A percentile compares a stretch with the other conserved stretches of the same genome.
These are phyloP conservation scores for Saguinus midas DNA, from an alignment of 2,113 vertebrate genomes.

Conservation along the genomic window DNA sequence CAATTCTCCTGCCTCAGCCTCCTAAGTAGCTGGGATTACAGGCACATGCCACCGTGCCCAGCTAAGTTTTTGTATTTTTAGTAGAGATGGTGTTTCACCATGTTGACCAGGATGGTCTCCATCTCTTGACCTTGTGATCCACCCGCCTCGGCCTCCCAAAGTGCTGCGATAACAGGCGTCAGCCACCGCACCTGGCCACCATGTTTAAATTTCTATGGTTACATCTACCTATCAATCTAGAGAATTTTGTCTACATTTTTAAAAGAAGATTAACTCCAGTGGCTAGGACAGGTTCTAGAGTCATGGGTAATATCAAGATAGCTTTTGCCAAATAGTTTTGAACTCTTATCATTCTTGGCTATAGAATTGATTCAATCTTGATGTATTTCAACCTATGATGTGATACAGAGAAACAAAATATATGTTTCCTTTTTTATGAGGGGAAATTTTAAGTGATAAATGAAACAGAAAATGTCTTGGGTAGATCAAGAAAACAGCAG, in stretches of 20 bases:
- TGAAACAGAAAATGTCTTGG: not conserved
- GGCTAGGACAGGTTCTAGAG: not conserved
- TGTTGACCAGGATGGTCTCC: too few species aligned
- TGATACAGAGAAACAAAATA: slow-evolving; percentile 23
- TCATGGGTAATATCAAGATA: not conserved
- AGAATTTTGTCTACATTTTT: not conserved
- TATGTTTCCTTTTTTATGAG: not conserved
- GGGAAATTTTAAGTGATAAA: slow-evolving; percentile 2
- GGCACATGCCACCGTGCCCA: too few species aligned
- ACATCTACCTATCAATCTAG: not conserved
- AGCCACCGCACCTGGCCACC: too few species aligned
- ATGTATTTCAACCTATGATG: not conserved
- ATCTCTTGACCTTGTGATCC: too few species aligned
- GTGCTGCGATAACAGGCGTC: too few species aligned
- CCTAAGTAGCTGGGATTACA: too few species aligned
- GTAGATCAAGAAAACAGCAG: slow-evolving; percentile 2
- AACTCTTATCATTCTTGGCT: not conserved
- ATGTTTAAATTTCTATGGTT: not conserved
- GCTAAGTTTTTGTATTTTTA: too few species aligned
- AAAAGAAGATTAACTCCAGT: not conserved
- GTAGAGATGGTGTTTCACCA: too few species aligned
- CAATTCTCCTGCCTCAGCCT: too few species aligned
- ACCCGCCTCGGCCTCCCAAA: too few species aligned
- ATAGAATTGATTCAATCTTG: not conserved
- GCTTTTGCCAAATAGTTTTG: not conserved